Percentiles rank a stretch among this genome's conserved stretches.
Evolutionary conservation across 2,888 invertebrate genomes (phyloP).

Genomic region (Cosmia trapezina): DNA sequence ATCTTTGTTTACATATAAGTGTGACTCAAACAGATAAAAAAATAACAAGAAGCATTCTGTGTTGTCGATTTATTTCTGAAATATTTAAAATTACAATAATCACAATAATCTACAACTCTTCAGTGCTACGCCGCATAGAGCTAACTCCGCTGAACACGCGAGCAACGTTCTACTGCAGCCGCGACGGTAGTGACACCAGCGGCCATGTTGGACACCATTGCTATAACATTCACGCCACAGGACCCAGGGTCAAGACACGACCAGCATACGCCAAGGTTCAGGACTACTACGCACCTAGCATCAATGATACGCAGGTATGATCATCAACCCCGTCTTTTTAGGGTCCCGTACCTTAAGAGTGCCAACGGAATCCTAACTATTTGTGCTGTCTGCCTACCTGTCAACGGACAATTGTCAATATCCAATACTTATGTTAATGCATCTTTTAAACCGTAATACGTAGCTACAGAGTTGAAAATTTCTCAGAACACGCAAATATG

Average conservation of each 20-base stretch:
- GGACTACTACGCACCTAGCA: conserved; percentile 92
- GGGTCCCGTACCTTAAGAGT: too few relatives aligned
- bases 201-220: conserved; percentile 76
- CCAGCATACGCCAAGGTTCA: conserved; percentile 90
- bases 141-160: conserved; percentile 73
- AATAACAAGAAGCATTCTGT: too few relatives aligned
- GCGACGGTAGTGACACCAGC: conserved; percentile 63
- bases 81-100: too few relatives aligned
- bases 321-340: neutral
- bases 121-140: conserved; percentile 86
- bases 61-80: too few relatives aligned
- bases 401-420: neutral
- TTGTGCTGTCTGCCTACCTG: neutral
- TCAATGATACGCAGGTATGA: conserved; percentile 88
- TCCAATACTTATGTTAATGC: neutral
- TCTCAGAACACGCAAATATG: neutral
- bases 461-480: neutral
- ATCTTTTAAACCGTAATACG: neutral
- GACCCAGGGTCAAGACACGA: conserved; percentile 77
- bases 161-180: conserved; percentile 79
- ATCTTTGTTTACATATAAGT: too few relatives aligned
- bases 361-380: neutral
- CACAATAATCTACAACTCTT: neutral
- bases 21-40: too few relatives aligned
- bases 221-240: conserved; percentile 78